A percentile compares a stretch with the other conserved stretches of the same genome.
Conservation (phyloP, 2,113 vertebrate genomes). For the Mesembrinibis cayennensis region DNA sequence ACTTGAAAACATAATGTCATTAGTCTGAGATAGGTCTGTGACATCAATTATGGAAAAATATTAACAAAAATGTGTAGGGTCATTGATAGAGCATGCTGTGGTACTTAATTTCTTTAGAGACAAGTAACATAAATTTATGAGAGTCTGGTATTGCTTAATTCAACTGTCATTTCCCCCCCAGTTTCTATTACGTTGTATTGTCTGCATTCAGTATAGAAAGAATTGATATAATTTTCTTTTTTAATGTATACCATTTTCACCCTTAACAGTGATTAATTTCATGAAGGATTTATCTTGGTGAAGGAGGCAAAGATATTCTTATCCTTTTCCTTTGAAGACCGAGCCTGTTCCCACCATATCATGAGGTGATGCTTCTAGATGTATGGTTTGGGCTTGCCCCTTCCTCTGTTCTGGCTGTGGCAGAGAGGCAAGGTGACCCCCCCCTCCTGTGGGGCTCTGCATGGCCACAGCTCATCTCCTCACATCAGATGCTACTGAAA, state of each 20-base stretch:
- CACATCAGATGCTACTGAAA: background rate
- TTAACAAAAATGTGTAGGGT: constrained; percentile 20
- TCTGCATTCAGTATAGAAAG: background rate
- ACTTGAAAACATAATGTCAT: constrained; percentile 37
- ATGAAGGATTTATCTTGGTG: background rate
- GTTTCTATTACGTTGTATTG: background rate
- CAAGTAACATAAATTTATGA: background rate
- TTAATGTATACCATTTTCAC: background rate
- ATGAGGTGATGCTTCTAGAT: background rate
- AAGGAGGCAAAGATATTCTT: background rate
- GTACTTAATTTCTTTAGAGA: constrained; percentile 37
- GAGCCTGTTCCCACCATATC: background rate
- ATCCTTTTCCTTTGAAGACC: background rate
- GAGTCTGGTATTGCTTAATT: background rate
- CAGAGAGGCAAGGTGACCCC: background rate
- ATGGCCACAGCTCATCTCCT: background rate
- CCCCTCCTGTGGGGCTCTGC: background rate
- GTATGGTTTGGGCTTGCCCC: background rate
- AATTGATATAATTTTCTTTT: background rate
- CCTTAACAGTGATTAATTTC: background rate
- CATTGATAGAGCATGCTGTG: background rate
- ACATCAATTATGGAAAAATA: constrained; percentile 36
- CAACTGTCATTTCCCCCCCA: background rate
- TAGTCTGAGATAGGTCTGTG: constrained; percentile 13
- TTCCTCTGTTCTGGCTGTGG: background rate